Conservation (phyloP, 2,797 vertebrate genomes). For the Typhlichthys subterraneus region DNA sequence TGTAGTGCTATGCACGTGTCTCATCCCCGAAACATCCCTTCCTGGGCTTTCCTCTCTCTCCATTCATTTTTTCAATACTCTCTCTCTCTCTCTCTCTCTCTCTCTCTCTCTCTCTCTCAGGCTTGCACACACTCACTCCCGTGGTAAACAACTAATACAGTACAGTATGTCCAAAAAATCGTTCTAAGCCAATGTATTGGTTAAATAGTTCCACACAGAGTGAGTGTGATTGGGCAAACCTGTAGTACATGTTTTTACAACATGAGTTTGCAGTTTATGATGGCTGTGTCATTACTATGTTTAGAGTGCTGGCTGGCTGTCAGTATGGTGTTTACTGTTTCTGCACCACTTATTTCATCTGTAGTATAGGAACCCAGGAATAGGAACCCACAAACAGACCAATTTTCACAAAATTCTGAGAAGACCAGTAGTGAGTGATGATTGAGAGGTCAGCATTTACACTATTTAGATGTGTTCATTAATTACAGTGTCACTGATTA, state of each 20-base stretch:
- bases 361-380: not conserved
- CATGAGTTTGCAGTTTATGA: conserved; percentile 1
- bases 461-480: conserved; percentile 44
- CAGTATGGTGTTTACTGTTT: too few relatives aligned
- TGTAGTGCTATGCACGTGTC: conserved; percentile 67
- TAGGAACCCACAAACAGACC: not conserved
- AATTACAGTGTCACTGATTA: conserved; percentile 51
- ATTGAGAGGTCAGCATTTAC: conserved; percentile 48
- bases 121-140: conserved; percentile 28
- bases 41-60: not conserved
- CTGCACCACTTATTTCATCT: too few relatives aligned
- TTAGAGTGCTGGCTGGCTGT: not conserved
- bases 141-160: conserved; percentile 47
- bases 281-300: not conserved
- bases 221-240: not conserved
- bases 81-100: conserved; percentile 35
- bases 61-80: not conserved
- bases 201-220: not conserved
- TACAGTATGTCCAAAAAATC: not conserved
- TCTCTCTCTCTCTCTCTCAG: conserved; percentile 37
- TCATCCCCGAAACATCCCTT: conserved; percentile 25
- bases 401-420: conserved; percentile 17
- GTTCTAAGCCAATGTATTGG: too few relatives aligned
- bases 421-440: conserved; percentile 25
- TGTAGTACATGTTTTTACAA: not conserved